Conservation (phyloP, 35 echinoderm and acorn worm genomes). For the Holothuria glaberrima region DNA sequence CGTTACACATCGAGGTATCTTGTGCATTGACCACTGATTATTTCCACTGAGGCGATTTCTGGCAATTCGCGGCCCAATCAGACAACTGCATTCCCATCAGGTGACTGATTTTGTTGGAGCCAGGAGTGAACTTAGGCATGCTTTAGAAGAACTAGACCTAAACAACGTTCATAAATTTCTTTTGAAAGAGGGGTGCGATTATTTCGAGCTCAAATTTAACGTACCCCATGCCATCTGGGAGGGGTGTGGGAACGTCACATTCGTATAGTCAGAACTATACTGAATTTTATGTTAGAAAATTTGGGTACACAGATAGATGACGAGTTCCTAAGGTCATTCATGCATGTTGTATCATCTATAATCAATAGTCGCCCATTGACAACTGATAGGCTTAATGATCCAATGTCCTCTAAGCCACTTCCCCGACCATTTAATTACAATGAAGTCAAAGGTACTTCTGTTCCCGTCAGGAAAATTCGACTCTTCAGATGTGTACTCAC, state of each 20-base stretch:
- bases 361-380: conserved; percentile 73
- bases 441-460: too few species aligned
- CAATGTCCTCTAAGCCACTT: conserved; percentile 49
- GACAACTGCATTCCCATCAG: conserved; percentile 55
- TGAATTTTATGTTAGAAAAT: conserved; percentile 55
- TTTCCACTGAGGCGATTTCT: not conserved
- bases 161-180: too few species aligned
- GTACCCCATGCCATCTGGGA: too few species aligned
- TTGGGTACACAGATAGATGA: conserved; percentile 65
- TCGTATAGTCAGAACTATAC: conserved; percentile 60
- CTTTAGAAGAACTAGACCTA: conserved; percentile 37
- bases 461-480: conserved; percentile 42
- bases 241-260: conserved; percentile 78
- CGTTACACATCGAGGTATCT: too few species aligned
- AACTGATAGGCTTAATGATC: conserved; percentile 55
- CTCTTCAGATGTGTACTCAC: not conserved
- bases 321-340: conserved; percentile 75
- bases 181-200: too few species aligned
- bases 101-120: conserved; percentile 77
- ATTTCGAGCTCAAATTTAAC: too few species aligned
- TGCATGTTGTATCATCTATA: conserved; percentile 67
- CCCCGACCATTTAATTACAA: conserved; percentile 65
- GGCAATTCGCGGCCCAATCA: too few species aligned
- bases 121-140: conserved; percentile 52
- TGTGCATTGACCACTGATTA: too few species aligned